phyloP scores from a whole-genome alignment of 64 coral and sea anemone species.

The Pocillopora damicornis region DNA sequence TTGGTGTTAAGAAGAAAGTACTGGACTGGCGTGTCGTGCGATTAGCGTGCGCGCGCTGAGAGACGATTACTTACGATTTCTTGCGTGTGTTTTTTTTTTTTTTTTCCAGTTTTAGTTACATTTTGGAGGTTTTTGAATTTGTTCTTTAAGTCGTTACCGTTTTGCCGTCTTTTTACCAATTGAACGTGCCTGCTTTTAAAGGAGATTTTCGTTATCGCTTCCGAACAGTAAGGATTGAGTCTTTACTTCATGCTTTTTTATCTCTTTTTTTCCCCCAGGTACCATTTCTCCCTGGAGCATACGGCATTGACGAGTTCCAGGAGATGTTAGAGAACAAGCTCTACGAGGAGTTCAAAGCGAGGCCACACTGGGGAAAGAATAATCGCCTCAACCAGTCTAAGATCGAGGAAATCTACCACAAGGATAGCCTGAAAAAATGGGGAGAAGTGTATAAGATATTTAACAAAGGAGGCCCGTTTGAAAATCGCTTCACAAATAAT shows the following conservation, averaged over 20 bases:
- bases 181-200: too few species aligned
- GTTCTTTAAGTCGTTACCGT: too few species aligned
- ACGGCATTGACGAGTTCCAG: constrained; percentile 48
- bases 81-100: too few species aligned
- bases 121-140: too few species aligned
- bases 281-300: constrained; percentile 50
- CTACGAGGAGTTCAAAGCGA: constrained; percentile 27
- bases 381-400: constrained; percentile 5
- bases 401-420: background rate
- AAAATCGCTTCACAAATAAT: constrained; percentile 25
- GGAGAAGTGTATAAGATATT: constrained; percentile 31
- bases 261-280: background rate
- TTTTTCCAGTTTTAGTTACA: too few species aligned
- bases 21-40: too few species aligned
- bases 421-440: background rate
- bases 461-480: constrained; percentile 18
- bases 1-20: too few species aligned
- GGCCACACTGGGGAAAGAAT: constrained; percentile 68
- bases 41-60: too few species aligned
- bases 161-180: too few species aligned
- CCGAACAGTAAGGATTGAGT: background rate
- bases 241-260: too few species aligned
- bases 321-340: constrained; percentile 20
- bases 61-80: too few species aligned
- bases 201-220: too few species aligned